A percentile compares a stretch with the other conserved stretches of the same genome.
Evolutionary conservation across 2,888 invertebrate genomes (phyloP).

Genomic region (Eumerus sabulonum): DNA sequence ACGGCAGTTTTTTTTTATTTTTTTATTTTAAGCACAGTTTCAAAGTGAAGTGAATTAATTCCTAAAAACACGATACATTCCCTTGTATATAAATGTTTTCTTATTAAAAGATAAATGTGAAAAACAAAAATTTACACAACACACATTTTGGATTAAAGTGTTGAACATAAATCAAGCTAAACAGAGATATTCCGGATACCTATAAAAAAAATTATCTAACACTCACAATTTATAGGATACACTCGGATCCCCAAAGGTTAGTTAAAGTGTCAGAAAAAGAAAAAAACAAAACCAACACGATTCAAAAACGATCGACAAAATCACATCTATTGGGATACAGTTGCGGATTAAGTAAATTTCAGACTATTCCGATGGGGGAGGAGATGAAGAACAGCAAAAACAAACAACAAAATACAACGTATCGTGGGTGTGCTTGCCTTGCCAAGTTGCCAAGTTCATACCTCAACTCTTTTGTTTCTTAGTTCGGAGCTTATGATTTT

Average conservation of each 20-base stretch:
- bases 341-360: constrained; percentile 41
- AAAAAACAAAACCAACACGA: too few species aligned
- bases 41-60: too few species aligned
- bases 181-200: constrained; percentile 48
- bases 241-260: constrained; percentile 48
- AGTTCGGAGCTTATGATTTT: constrained; percentile 17
- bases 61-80: constrained; percentile 10
- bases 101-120: constrained; percentile 37
- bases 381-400: background rate
- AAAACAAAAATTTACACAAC: constrained; percentile 28
- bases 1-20: background rate
- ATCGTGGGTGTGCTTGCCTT: constrained; percentile 59
- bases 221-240: constrained; percentile 65
- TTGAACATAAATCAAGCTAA: constrained; percentile 25
- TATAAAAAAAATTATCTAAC: constrained; percentile 12
- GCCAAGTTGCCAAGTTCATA: constrained; percentile 65
- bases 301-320: too few species aligned
- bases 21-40: background rate
- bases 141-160: constrained; percentile 54
- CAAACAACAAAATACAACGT: constrained; percentile 12
- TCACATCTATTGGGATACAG: constrained; percentile 33
- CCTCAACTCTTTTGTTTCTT: constrained; percentile 60
- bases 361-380: constrained; percentile 32
- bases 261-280: constrained; percentile 46
- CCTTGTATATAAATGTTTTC: background rate